Evolutionary conservation across 2,797 vertebrate species (phyloP), one percentile per base, ranked within the genome.

Genomic region (Catharus ustulatus): DNA sequence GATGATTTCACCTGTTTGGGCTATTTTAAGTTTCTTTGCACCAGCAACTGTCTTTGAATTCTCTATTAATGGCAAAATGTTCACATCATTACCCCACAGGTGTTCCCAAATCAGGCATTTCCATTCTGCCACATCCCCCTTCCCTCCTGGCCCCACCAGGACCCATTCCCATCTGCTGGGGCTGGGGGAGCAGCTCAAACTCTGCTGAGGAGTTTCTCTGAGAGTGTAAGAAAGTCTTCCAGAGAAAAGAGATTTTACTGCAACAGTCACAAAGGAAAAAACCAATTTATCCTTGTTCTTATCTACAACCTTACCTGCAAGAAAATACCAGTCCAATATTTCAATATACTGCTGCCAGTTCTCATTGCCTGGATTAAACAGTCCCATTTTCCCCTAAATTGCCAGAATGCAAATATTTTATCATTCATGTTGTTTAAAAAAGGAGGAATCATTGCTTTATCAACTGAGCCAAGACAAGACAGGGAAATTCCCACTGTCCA

Each of bases 1-100:
- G 80, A 83, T 95, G 84, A 95, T 96, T 95, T 93, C 74, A 94
- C 94, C 69, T 4, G 48, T 90, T 91, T 69, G 91, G 83, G 85
- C 79, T 83, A 79, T 91, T 94, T 90, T 84, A 76, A 93, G 55
- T 91, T 93, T 84, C 42, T 59, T 79, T 77, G 63, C 0, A 0
- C 32, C 83, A 86, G 66, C 46, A 55, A 54, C 46, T 51, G 17
- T 43, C 77, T 92, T 71, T 61, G 77, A 93, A 52, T 84, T 74
- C 67, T 59, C 67, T n/a, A 23, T 69, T 90, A 84, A 90, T 34
- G 40, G 59, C 63, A 10, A 63, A 86, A 62, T 5, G 19, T 13
- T 68, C 76, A 24, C 90, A 76, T 38, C 51, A 38, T 43, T 83
- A 57, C 46, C 15, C 34, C 29, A 9, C 1, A 2, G 84, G 34